These are phyloP conservation scores for Exaiptasia diaphana DNA, from an alignment of 64 coral and sea anemone species.

Conservation along the genomic window DNA sequence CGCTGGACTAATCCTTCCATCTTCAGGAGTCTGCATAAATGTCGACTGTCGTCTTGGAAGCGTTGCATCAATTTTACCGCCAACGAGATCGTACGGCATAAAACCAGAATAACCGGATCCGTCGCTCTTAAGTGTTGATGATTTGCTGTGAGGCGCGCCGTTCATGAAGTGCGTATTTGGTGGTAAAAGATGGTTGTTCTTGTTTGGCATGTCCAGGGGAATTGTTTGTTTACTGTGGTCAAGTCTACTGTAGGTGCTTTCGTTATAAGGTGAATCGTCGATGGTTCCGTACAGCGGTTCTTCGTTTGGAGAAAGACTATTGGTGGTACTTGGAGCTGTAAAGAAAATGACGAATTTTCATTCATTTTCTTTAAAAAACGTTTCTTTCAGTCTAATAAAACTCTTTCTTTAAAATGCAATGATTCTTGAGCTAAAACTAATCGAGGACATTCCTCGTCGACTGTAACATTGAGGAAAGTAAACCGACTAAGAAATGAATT, in stretches of 20 bases:
- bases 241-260: background rate
- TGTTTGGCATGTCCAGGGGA: background rate
- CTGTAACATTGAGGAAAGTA: too few species aligned
- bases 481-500: too few species aligned
- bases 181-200: background rate
- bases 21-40: background rate
- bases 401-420: too few species aligned
- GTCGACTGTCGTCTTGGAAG: background rate
- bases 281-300: background rate
- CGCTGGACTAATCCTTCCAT: background rate
- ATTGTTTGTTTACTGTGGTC: background rate
- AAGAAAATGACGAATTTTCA: too few species aligned
- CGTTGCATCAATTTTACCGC: background rate
- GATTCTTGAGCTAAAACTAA: too few species aligned
- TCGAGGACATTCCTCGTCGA: too few species aligned
- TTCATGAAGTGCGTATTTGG: background rate
- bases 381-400: too few species aligned
- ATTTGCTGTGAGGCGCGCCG: background rate
- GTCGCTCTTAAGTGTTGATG: background rate
- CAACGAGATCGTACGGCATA: background rate
- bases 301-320: too few species aligned
- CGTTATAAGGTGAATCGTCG: background rate
- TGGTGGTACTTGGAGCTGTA: too few species aligned
- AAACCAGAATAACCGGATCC: background rate
- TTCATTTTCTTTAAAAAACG: too few species aligned